These are phyloP conservation scores for Grammomys dolichurus DNA, from an alignment of 2,113 vertebrate genomes.

Conservation along the genomic window DNA sequence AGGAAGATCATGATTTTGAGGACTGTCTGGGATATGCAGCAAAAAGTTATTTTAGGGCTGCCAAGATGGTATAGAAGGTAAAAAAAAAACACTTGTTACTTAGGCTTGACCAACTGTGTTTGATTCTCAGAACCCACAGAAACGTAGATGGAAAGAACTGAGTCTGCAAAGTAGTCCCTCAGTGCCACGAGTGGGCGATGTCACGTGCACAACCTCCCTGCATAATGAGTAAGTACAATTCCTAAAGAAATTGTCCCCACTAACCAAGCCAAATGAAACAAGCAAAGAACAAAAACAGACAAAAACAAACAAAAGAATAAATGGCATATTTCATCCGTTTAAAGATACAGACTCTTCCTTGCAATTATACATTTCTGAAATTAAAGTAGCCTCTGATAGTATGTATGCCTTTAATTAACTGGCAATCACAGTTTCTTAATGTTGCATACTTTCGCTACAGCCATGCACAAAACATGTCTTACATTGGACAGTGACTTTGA, in stretches of 20 bases:
- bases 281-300: neutral
- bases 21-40: neutral
- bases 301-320: neutral
- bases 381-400: constrained; percentile 13
- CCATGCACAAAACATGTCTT: neutral
- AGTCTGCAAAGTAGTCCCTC: neutral
- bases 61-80: neutral
- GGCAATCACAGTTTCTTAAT: constrained; percentile 21
- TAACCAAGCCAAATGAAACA: neutral
- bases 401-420: neutral
- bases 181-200: neutral
- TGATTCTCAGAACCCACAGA: neutral
- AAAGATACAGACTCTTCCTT: neutral
- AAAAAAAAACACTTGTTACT: no score
- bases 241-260: neutral
- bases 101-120: neutral
- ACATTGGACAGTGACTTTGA: neutral
- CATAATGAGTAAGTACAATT: neutral
- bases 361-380: constrained; percentile 35
- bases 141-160: neutral
- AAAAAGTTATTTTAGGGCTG: neutral
- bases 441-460: neutral
- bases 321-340: neutral
- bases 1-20: neutral
- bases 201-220: neutral